Percentiles rank a stretch among this genome's conserved stretches.
These are phyloP conservation scores for Entomobrya proxima DNA, from an alignment of 2,888 invertebrate genomes.

Conservation along the genomic window DNA sequence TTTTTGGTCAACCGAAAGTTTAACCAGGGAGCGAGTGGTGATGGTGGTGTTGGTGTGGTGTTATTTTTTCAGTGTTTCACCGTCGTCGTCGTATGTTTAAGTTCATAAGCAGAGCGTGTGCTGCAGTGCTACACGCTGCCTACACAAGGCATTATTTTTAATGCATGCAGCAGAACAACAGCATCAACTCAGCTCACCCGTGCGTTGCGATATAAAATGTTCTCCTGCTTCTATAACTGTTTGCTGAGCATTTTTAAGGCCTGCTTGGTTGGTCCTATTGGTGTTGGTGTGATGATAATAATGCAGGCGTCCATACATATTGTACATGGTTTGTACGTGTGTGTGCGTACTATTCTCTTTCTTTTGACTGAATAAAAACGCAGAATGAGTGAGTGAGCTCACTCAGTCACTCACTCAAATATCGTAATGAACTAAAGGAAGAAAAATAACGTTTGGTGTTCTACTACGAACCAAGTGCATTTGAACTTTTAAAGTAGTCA, in stretches of 20 bases:
- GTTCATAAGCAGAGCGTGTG: conserved; percentile 60
- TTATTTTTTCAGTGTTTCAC: conserved; percentile 35
- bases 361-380: conserved; percentile 27
- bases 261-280: conserved; percentile 25
- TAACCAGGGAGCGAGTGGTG: conserved; percentile 20
- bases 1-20: conserved; percentile 43
- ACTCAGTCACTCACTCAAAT: conserved; percentile 15
- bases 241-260: conserved; percentile 20
- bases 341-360: conserved; percentile 6
- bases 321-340: background rate
- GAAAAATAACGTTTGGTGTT: background rate
- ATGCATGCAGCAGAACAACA: conserved; percentile 49
- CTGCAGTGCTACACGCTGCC: conserved; percentile 27
- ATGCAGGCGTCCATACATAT: conserved; percentile 20
- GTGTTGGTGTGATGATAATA: conserved; percentile 14
- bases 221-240: conserved; percentile 7
- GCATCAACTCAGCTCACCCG: conserved; percentile 43
- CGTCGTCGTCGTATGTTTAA: conserved; percentile 27
- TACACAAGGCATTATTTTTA: conserved; percentile 38
- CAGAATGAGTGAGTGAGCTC: background rate
- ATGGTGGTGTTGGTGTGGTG: conserved; percentile 7
- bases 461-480: background rate
- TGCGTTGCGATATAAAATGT: conserved; percentile 50
- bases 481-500: conserved; percentile 14
- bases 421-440: conserved; percentile 48